phyloP scores from a whole-genome alignment of 2,113 vertebrate genomes.

The Phaetusa simplex region DNA sequence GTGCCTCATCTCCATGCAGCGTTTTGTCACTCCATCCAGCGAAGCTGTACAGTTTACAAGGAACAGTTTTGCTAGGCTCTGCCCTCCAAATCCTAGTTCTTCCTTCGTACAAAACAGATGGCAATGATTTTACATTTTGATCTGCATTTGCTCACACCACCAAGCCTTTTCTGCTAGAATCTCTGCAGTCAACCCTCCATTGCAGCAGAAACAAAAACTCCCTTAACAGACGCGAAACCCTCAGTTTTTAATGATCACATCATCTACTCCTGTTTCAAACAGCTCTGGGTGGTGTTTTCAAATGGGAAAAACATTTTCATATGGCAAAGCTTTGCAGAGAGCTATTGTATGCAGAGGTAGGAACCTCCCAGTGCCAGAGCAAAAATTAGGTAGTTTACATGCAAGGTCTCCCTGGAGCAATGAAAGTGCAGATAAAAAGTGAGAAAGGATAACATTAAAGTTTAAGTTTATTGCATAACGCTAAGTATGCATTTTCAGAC shows the following conservation, averaged over 20 bases:
- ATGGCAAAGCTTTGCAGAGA: not conserved
- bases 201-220: not conserved
- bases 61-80: not conserved
- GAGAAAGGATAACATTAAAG: not conserved
- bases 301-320: not conserved
- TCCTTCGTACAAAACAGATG: not conserved
- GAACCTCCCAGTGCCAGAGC: not conserved
- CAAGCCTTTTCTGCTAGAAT: not conserved
- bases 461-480: not conserved
- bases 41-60: not conserved
- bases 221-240: not conserved
- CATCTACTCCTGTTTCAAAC: not conserved
- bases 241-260: not conserved
- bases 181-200: not conserved
- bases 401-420: not conserved
- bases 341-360: not conserved
- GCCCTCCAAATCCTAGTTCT: not conserved
- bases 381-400: slow-evolving; percentile 12
- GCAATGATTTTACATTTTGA: not conserved
- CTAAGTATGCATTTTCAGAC: not conserved
- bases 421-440: not conserved
- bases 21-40: not conserved
- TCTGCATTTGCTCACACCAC: not conserved
- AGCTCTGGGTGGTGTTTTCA: not conserved
- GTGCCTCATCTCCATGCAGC: not conserved